These are phyloP conservation scores for Micromys minutus DNA, from an alignment of 2,113 vertebrate species.

Conservation along the genomic window DNA sequence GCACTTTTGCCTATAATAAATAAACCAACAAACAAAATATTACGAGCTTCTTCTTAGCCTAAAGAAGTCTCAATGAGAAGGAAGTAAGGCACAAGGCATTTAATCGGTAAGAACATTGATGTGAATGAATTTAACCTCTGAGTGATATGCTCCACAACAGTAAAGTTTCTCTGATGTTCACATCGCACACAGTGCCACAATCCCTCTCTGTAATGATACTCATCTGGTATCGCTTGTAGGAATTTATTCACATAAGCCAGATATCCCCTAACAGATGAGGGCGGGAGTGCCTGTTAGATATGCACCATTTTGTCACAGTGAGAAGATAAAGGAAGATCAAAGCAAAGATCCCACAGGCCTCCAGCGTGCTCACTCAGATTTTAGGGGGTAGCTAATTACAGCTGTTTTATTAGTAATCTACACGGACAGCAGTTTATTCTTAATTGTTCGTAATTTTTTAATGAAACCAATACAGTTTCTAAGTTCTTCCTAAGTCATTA, in stretches of 20 bases:
- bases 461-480: background rate
- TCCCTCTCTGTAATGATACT: no score
- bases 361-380: background rate
- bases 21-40: background rate
- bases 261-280: no score
- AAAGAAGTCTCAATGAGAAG: background rate
- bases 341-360: background rate
- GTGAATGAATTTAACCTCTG: background rate
- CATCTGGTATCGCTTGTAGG: background rate
- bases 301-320: background rate
- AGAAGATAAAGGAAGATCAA: background rate
- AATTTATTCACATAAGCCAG: background rate
- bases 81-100: background rate
- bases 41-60: background rate
- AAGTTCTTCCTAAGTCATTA: background rate
- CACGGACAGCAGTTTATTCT: background rate
- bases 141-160: background rate
- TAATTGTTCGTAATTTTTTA: background rate
- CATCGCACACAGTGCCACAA: fast-evolving
- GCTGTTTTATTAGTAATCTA: background rate
- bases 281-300: background rate
- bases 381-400: background rate
- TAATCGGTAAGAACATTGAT: background rate
- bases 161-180: background rate
- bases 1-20: background rate